Percentiles rank a stretch among this genome's conserved stretches.
These are phyloP conservation scores for Thysanoteuthis rhombus DNA, from an alignment of 2,888 invertebrate species.

Conservation along the genomic window DNA sequence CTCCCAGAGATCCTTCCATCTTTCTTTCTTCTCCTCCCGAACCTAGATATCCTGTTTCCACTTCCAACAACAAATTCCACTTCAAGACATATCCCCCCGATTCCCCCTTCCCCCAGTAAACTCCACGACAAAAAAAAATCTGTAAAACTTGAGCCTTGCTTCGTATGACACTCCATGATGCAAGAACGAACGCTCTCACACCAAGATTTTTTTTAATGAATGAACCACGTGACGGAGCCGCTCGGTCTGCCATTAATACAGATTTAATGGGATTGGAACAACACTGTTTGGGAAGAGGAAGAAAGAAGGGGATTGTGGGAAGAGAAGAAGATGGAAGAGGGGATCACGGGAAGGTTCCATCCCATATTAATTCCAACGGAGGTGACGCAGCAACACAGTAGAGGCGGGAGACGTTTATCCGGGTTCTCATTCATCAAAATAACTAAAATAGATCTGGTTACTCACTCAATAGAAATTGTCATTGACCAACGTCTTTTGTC, in stretches of 20 bases:
- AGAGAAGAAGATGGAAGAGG: neutral
- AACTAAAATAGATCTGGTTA: too few relatives aligned
- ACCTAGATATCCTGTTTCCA: neutral
- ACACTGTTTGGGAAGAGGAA: neutral
- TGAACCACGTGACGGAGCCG: neutral
- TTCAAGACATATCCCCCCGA: too few relatives aligned
- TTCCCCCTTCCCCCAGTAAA: too few relatives aligned
- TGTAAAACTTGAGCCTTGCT: neutral
- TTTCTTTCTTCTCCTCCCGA: neutral
- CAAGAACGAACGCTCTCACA: neutral
- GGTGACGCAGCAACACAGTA: neutral
- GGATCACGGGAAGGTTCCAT: neutral
- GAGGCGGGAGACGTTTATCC: neutral
- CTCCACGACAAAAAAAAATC: neutral
- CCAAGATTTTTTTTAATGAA: neutral
- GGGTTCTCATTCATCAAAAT: constrained; percentile 12
- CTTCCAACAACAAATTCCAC: neutral
- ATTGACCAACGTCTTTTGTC: too few relatives aligned
- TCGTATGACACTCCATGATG: neutral
- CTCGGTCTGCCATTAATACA: neutral
- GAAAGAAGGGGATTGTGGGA: neutral
- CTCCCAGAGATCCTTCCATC: neutral
- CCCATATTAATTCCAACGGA: neutral
- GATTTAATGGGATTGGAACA: neutral
- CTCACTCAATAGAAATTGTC: too few relatives aligned